Base-by-base conservation (phyloP, 1,140 invertebrate species). In the Notospermus geniculatus region DNA sequence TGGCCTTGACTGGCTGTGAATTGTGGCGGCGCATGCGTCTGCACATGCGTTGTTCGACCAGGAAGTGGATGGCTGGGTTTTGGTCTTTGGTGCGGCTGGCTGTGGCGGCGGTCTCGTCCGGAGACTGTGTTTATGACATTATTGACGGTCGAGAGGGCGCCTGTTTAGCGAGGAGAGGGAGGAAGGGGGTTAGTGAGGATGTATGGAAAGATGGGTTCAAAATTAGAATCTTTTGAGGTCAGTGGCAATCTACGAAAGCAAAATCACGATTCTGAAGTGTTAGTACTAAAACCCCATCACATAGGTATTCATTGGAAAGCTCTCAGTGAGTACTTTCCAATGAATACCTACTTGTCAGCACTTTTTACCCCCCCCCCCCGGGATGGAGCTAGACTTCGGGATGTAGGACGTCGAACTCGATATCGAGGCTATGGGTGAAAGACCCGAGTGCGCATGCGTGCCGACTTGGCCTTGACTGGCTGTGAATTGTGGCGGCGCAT, bases 301-400 rank as follows among this genome's bases (percentile, higher is more conserved):
- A n/a, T n/a, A n/a, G n/a, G n/a, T n/a, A n/a, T n/a, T n/a, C n/a
- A n/a, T n/a, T n/a, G n/a, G n/a, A n/a, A n/a, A n/a, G n/a, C n/a
- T n/a, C n/a, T n/a, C n/a, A n/a, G n/a, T n/a, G n/a, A n/a, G n/a
- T n/a, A n/a, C n/a, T n/a, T n/a, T n/a, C n/a, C n/a, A n/a, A n/a
- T n/a, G n/a, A n/a, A n/a, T n/a, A n/a, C n/a, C n/a, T n/a, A n/a
- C n/a, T n/a, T n/a, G n/a, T n/a, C n/a, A n/a, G n/a, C n/a, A n/a
- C n/a, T n/a, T n/a, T n/a, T n/a, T n/a, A n/a, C n/a, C n/a, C n/a
- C n/a, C n/a, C n/a, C n/a, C n/a, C 32, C 76, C 74, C 13, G 67
- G 66, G 61, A 74, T 77, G 28, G 71, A 73, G 19, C 71, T 66
- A 9, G 74, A 76, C 58, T 74, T 77, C 2, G 74, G 75, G 11